Conservation (phyloP, 2,888 invertebrate genomes). For the Sepioteuthis lessoniana region DNA sequence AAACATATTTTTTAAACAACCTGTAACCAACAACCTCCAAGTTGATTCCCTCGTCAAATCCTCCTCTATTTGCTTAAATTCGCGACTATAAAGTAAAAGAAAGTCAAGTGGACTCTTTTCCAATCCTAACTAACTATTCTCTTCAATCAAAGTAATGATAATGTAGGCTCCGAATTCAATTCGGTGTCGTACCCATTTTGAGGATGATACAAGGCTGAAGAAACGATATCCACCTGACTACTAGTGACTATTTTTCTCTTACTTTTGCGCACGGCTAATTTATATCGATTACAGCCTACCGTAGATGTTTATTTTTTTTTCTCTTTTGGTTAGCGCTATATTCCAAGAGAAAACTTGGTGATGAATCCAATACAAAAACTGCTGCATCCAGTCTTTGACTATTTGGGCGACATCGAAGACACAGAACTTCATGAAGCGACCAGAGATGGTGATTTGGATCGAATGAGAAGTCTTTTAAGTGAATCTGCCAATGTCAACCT, state of each 20-base stretch:
- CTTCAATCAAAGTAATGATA: too few relatives aligned
- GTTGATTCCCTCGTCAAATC: too few relatives aligned
- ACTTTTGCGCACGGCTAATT: neutral
- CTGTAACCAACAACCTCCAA: too few relatives aligned
- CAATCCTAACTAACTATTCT: too few relatives aligned
- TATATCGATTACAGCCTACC: conserved; percentile 13
- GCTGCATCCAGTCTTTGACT: conserved; percentile 41
- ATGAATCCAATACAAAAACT: conserved; percentile 43
- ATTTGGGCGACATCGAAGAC: conserved; percentile 45
- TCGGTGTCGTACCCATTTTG: too few relatives aligned
- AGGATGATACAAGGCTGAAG: neutral
- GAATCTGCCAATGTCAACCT: neutral
- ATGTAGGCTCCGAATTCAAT: too few relatives aligned
- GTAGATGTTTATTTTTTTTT: neutral
- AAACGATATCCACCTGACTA: neutral
- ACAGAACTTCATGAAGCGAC: conserved; percentile 34
- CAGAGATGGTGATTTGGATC: neutral
- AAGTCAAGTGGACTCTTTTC: too few relatives aligned
- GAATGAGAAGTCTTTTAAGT: neutral
- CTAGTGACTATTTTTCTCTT: neutral
- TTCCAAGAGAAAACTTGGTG: neutral
- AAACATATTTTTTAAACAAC: too few relatives aligned
- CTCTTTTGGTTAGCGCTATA: neutral
- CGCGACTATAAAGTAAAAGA: too few relatives aligned
- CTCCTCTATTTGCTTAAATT: too few relatives aligned